Conservation (phyloP, 1,140 invertebrate genomes). For the Drosophila pseudoananassae region DNA sequence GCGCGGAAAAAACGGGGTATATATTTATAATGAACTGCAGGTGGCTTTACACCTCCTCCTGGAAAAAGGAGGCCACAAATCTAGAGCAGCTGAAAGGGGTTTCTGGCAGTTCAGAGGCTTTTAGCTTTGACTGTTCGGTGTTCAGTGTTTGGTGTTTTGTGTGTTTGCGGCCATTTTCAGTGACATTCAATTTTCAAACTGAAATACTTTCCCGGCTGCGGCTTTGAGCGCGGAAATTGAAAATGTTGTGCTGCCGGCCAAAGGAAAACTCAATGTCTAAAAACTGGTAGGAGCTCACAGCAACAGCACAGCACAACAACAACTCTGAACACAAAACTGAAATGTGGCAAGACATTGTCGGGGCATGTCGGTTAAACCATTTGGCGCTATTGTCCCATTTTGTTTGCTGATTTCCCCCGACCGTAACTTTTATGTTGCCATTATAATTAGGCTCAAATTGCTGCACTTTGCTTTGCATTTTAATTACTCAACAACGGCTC, state of each 20-base stretch:
- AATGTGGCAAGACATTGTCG: constrained; percentile 37
- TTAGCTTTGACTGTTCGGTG: constrained; percentile 2
- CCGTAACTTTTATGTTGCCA: constrained; percentile 22
- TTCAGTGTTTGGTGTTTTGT: not conserved
- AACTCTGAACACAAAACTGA: constrained; percentile 14
- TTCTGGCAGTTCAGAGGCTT: constrained; percentile 19
- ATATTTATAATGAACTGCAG: constrained; percentile 67
- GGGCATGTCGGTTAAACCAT: constrained; percentile 36
- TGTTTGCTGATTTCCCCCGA: constrained; percentile 36
- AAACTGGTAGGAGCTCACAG: constrained; percentile 10
- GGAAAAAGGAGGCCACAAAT: constrained; percentile 40
- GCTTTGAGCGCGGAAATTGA: constrained; percentile 72
- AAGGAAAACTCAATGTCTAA: constrained; percentile 7
- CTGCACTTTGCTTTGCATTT: constrained; percentile 53
- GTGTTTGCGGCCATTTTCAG: constrained; percentile 19
- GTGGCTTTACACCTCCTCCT: not conserved
- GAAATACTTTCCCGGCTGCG: constrained; percentile 54
- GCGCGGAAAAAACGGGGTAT: constrained; percentile 11
- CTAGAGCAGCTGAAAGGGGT: constrained; percentile 44
- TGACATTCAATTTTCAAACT: constrained; percentile 75
- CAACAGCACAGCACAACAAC: not conserved
- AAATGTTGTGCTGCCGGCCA: constrained; percentile 53
- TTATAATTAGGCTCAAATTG: constrained; percentile 66
- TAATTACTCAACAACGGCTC: constrained; percentile 61
- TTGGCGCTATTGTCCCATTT: constrained; percentile 12